Conservation (phyloP, 2,888 invertebrate species). For the Ethmia dodecea region DNA sequence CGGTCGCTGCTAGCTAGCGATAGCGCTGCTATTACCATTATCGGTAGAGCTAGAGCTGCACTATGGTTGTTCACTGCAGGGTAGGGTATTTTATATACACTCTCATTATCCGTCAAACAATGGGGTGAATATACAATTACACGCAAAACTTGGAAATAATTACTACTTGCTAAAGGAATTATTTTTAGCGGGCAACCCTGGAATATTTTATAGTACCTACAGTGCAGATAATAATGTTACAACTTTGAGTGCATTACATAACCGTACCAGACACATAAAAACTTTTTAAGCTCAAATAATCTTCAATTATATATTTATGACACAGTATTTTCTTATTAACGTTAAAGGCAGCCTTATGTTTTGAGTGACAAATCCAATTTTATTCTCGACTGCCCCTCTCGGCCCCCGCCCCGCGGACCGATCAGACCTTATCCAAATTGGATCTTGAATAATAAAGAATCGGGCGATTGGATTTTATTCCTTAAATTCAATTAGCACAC, state of each 20-base stretch:
- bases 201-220: neutral
- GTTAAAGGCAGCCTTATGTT: slow-evolving; percentile 70
- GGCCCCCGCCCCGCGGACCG: slow-evolving; percentile 46
- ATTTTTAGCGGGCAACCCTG: neutral
- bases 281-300: slow-evolving; percentile 11
- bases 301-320: slow-evolving; percentile 18
- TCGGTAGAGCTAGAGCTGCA: no score
- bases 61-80: no score
- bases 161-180: no score
- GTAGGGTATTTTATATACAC: no score
- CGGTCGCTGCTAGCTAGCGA: slow-evolving; percentile 30
- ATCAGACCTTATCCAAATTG: slow-evolving; percentile 79
- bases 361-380: slow-evolving; percentile 78
- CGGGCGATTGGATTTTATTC: slow-evolving; percentile 79
- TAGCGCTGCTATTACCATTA: slow-evolving; percentile 39
- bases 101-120: neutral
- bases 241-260: no score
- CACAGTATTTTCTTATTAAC: slow-evolving; percentile 36
- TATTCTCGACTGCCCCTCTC: slow-evolving; percentile 70
- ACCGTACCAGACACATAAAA: slow-evolving; percentile 1
- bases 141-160: no score
- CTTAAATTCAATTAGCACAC: slow-evolving; percentile 79
- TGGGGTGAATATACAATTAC: neutral
- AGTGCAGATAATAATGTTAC: no score
- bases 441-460: slow-evolving; percentile 80